Conservation (phyloP, 1,140 invertebrate genomes). For the Drosophila navojoa region DNA sequence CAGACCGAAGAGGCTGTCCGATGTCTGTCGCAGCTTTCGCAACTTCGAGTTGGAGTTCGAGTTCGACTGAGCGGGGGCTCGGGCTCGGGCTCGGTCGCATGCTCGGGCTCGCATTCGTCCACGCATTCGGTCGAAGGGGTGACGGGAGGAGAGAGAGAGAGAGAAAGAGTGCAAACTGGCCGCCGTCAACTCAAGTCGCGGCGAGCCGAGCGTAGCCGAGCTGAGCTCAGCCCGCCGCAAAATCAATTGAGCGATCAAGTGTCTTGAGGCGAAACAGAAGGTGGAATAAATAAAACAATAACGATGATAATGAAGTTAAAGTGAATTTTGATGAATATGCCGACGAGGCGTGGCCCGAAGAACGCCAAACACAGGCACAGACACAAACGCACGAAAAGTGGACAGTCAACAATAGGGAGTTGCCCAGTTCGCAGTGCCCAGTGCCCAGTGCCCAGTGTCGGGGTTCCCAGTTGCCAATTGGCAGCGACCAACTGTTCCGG, state of each 20-base stretch:
- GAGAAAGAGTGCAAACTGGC: neutral
- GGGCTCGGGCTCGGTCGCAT: neutral
- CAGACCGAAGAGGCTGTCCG: slow-evolving; percentile 7
- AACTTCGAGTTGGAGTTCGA: slow-evolving; percentile 9
- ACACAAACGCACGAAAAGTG: slow-evolving; percentile 20
- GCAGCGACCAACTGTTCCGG: slow-evolving; percentile 48
- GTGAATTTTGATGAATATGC: slow-evolving; percentile 83
- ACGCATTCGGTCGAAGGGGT: neutral
- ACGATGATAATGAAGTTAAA: slow-evolving; percentile 84
- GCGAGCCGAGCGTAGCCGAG: neutral
- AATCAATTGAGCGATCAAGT: slow-evolving; percentile 84
- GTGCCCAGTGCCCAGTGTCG: neutral
- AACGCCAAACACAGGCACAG: slow-evolving; percentile 27
- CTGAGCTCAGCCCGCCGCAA: slow-evolving; percentile 53
- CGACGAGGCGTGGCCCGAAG: slow-evolving; percentile 69
- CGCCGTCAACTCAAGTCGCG: slow-evolving; percentile 1
- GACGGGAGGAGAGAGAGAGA: neutral
- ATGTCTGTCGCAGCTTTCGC: neutral
- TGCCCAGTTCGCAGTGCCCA: neutral
- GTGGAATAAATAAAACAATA: slow-evolving; percentile 84
- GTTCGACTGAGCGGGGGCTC: neutral
- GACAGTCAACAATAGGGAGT: slow-evolving; percentile 41
- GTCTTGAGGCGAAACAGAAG: slow-evolving; percentile 84
- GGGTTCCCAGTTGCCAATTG: neutral
- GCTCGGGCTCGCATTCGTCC: neutral